phyloP scores from a whole-genome alignment of 2,113 vertebrate species.

The Rhinopomastus cyanomelas region DNA sequence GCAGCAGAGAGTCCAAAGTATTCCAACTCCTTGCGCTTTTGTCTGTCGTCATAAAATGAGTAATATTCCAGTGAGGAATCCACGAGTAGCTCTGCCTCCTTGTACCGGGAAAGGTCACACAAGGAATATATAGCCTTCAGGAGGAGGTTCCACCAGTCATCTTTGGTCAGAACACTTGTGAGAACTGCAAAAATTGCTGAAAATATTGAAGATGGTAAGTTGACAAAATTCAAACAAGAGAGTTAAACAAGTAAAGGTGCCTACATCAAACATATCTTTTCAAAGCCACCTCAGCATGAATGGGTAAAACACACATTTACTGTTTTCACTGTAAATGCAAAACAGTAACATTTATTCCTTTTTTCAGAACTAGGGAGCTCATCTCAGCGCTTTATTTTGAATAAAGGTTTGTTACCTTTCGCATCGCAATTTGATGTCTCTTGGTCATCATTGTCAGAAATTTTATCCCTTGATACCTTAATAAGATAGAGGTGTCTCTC shows the following conservation, averaged over 20 bases:
- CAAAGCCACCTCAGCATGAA: not conserved
- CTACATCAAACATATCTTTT: not conserved
- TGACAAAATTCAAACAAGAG: not conserved
- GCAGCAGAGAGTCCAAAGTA: constrained; percentile 94
- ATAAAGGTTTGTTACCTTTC: constrained; percentile 77
- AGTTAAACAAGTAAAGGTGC: not conserved
- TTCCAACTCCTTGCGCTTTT: constrained; percentile 92
- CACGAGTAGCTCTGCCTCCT: constrained; percentile 92
- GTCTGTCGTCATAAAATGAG: constrained; percentile 93
- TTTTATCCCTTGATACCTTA: constrained; percentile 84
- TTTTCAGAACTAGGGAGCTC: not conserved
- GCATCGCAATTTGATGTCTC: constrained; percentile 92
- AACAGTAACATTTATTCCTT: not conserved
- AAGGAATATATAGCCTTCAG: constrained; percentile 85
- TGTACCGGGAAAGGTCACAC: constrained; percentile 85
- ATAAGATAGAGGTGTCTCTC: constrained; percentile 86
- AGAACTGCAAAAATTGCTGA: constrained; percentile 81
- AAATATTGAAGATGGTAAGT: not conserved
- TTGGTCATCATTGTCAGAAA: constrained; percentile 87
- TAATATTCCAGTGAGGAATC: constrained; percentile 96
- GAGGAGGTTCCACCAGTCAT: constrained; percentile 97
- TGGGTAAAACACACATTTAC: not conserved
- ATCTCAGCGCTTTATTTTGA: not conserved
- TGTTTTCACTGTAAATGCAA: not conserved
- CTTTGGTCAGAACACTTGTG: constrained; percentile 89